These are phyloP conservation scores for Odontesthes bonariensis DNA, from an alignment of 2,113 vertebrate genomes.

Conservation along the genomic window DNA sequence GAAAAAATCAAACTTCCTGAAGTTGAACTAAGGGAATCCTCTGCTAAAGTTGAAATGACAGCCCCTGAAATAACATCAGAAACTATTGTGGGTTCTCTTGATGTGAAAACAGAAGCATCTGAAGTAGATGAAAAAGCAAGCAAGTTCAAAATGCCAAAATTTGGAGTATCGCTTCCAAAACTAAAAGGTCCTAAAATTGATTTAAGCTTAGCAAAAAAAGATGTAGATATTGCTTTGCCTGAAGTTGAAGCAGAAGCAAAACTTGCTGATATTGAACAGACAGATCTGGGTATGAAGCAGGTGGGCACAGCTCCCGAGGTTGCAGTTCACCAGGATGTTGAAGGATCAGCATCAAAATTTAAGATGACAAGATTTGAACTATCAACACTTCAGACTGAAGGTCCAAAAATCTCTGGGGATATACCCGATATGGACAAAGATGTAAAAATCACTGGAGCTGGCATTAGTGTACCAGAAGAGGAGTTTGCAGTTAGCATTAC, in stretches of 20 bases:
- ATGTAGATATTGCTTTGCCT: constrained; percentile 29
- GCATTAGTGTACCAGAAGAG: neutral
- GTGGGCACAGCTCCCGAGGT: neutral
- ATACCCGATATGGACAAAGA: neutral
- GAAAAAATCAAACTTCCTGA: constrained; percentile 9
- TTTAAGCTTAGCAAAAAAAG: constrained; percentile 37
- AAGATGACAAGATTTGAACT: constrained; percentile 57
- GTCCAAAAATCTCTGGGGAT: neutral
- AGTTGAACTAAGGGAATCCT: constrained; percentile 22
- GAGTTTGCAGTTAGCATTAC: neutral
- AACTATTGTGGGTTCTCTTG: neutral
- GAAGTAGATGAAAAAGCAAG: constrained; percentile 37
- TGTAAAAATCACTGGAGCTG: neutral
- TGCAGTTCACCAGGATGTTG: neutral
- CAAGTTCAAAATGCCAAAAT: constrained; percentile 59
- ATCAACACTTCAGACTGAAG: constrained; percentile 32
- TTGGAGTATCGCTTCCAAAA: constrained; percentile 37
- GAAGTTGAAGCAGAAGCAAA: constrained; percentile 26
- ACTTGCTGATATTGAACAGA: constrained; percentile 5
- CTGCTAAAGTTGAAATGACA: constrained; percentile 5
- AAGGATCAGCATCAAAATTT: constrained; percentile 49
- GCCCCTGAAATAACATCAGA: constrained; percentile 21
- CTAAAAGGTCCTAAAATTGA: constrained; percentile 44
- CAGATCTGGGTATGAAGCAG: neutral
- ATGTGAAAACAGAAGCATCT: constrained; percentile 23